These are phyloP conservation scores for Drosophila lini DNA, from an alignment of 1,140 invertebrate species.

Conservation along the genomic window DNA sequence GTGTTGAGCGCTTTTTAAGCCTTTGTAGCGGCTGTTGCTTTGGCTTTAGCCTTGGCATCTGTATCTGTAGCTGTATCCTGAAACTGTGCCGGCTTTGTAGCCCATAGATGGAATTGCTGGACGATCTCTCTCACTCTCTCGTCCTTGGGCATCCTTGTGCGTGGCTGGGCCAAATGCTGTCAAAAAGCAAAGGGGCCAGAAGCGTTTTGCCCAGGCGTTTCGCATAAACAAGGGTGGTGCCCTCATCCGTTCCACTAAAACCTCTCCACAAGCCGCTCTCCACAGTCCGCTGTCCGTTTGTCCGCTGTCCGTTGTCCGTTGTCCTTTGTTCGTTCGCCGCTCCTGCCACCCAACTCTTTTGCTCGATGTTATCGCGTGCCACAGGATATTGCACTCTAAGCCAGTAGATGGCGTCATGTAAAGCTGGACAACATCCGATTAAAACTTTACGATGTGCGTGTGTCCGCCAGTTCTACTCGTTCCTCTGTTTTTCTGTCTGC, in stretches of 20 bases:
- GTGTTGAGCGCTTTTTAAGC: conserved; percentile 66
- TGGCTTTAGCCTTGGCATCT: conserved; percentile 43
- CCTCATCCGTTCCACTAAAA: neutral
- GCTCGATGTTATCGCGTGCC: conserved; percentile 79
- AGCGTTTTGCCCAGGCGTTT: conserved; percentile 56
- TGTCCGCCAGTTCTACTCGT: conserved; percentile 44
- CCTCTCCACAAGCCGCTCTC: neutral
- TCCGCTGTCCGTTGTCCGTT: neutral
- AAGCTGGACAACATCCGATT: conserved; percentile 83
- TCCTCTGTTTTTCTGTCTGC: conserved; percentile 24
- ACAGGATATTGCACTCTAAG: conserved; percentile 84
- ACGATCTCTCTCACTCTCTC: neutral
- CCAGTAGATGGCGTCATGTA: conserved; percentile 81
- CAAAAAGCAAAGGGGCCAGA: conserved; percentile 68
- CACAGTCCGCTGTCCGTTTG: too few relatives aligned
- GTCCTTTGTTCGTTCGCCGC: conserved; percentile 19
- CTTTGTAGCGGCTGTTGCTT: conserved; percentile 70
- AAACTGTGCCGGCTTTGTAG: conserved; percentile 60
- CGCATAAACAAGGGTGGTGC: conserved; percentile 59
- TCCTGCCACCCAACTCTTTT: conserved; percentile 39
- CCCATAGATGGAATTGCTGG: conserved; percentile 47
- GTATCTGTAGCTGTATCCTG: conserved; percentile 32
- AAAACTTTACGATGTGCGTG: conserved; percentile 83
- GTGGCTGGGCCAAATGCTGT: conserved; percentile 69
- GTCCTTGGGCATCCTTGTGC: conserved; percentile 45